Conservation (phyloP, 2,797 vertebrate species). For the Pantherophis alleghaniensis region DNA sequence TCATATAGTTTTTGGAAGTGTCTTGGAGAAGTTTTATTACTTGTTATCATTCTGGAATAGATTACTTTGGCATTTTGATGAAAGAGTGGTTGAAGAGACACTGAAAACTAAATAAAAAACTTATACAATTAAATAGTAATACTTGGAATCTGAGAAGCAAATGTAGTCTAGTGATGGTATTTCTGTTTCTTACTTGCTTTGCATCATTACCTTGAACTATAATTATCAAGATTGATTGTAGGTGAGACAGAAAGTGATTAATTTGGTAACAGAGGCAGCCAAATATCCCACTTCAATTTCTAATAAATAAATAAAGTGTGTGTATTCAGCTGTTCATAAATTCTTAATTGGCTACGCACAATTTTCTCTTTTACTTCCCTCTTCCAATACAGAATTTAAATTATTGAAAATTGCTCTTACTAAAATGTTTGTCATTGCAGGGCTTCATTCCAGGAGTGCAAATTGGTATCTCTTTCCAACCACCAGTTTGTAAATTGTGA, state of each 20-base stretch:
- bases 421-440: conserved; percentile 16
- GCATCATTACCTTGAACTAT: conserved; percentile 17
- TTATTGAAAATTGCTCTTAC: conserved; percentile 23
- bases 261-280: background rate
- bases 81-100: background rate
- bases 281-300: conserved; percentile 20
- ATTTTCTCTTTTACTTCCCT: conserved; percentile 38
- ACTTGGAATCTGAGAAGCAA: background rate
- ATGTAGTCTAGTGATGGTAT: background rate
- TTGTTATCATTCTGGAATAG: background rate
- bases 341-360: conserved; percentile 15
- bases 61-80: background rate
- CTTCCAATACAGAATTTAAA: conserved; percentile 5
- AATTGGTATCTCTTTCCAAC: conserved; percentile 25
- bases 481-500: conserved; percentile 31
- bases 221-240: conserved; percentile 29
- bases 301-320: conserved; percentile 41
- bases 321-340: conserved; percentile 44
- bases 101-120: background rate
- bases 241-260: conserved; percentile 13
- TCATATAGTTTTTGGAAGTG: background rate
- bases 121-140: conserved; percentile 21
- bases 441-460: background rate
- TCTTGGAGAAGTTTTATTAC: background rate
- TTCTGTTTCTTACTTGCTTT: conserved; percentile 28